Conservation (phyloP, 2,888 invertebrate genomes). For the Pegoplata infirma region DNA sequence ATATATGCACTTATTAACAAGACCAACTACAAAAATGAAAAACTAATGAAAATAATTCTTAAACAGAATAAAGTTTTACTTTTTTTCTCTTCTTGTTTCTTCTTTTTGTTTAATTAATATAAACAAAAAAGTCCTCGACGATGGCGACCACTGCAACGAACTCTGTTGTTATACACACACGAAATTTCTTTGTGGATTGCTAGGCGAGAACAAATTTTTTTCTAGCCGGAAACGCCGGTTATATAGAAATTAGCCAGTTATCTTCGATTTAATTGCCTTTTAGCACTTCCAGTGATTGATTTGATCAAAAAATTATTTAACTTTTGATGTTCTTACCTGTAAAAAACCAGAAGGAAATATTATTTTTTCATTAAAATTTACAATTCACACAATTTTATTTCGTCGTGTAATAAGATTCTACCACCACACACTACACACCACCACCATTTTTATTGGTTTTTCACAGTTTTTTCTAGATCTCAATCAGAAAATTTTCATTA, state of each 20-base stretch:
- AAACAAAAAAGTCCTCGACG: constrained; percentile 31
- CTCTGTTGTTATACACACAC: constrained; percentile 58
- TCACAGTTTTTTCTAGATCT: constrained; percentile 16
- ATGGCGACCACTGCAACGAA: constrained; percentile 25
- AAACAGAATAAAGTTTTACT: constrained; percentile 20
- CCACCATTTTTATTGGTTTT: constrained; percentile 43
- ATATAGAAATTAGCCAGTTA: background rate
- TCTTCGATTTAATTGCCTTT: background rate
- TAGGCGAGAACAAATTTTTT: constrained; percentile 4
- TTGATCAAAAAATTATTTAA: constrained; percentile 12
- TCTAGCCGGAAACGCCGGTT: constrained; percentile 42
- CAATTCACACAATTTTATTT: too few relatives aligned
- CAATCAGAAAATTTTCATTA: background rate
- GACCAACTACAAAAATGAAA: constrained; percentile 4
- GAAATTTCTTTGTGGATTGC: constrained; percentile 33
- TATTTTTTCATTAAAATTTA: background rate
- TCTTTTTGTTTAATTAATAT: background rate
- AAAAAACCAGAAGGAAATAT: constrained; percentile 9
- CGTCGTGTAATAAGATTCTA: background rate
- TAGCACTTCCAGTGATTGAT: background rate
- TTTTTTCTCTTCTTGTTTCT: constrained; percentile 19
- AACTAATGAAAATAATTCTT: background rate
- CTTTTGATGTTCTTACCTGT: too few relatives aligned
- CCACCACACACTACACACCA: constrained; percentile 14
- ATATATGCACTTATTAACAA: constrained; percentile 6